Base-by-base conservation (phyloP, 2,888 invertebrate species). In the Branchipolynoe longqiensis region DNA sequence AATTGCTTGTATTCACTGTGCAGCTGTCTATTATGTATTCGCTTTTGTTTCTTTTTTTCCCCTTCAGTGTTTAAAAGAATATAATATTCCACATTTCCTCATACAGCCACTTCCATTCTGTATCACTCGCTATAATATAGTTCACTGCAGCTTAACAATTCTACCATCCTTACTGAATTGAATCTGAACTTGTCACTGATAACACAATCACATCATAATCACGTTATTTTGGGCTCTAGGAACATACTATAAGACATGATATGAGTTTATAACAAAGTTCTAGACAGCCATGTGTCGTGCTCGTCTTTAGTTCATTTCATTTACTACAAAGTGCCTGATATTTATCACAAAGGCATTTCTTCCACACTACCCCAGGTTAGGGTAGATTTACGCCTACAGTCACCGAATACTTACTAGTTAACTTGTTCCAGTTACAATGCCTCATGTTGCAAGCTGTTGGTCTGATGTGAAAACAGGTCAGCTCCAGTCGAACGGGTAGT, bases 141-240 rank as follows among this genome's bases (percentile, higher is more conserved):
- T 62, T 31, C 31, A 62, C 12, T 31, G 12, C 31, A 28, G 62
- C 31, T 62, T 31, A 28, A 1, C 14, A 14, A 62, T 28, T 62
- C 28, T 25, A 62, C 31, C 18, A 69, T 6, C 6, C 18, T n/a
- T 36, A 22, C 22, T 36, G 69, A 69, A 69, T 38, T n/a, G 8
- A 69, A 69, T 22, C 38, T 38, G 38, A 69, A 8, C 18, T 38
- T 33, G n/a, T n/a, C n/a, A n/a, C n/a, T n/a, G n/a, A n/a, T 38
- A 69, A 69, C 69, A 69, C 33, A 38, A 69, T 69, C 69, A 69
- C 69, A 69, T 69, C 69, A 69, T 69, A 36, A 69, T 69, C 69
- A 69, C 69, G 33, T 38, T 38, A n/a, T 0, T 69, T 69, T 38
- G 12, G 69, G 0, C 33, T 33, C 38, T 12, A 38, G 33, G 22